Evolutionary conservation across 2,888 invertebrate species (phyloP).

Genomic region (Athrips mouffetella): DNA sequence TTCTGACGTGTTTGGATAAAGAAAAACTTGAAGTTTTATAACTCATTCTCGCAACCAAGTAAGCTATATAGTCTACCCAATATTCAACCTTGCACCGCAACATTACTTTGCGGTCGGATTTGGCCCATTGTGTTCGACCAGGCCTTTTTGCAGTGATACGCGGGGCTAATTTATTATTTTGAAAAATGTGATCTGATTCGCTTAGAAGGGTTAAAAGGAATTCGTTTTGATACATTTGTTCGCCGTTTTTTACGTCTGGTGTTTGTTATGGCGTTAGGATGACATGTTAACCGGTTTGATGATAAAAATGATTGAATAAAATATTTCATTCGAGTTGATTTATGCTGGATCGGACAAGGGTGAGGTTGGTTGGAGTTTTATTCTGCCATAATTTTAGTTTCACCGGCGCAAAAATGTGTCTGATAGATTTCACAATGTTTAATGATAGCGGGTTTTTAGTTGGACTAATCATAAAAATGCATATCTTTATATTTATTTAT

Average conservation of each 20-base stretch:
- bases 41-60: too few species aligned
- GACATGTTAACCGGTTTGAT: not conserved
- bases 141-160: constrained; percentile 25
- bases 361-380: too few species aligned
- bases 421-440: too few species aligned
- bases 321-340: too few species aligned
- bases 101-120: constrained; percentile 10
- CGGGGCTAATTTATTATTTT: constrained; percentile 25
- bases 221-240: constrained; percentile 7
- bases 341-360: too few species aligned
- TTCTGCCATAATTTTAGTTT: too few species aligned
- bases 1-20: too few species aligned
- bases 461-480: too few species aligned
- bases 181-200: constrained; percentile 8
- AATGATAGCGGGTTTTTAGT: too few species aligned
- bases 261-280: not conserved
- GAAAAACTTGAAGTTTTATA: too few species aligned
- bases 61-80: not conserved
- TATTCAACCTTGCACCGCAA: not conserved
- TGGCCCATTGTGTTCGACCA: constrained; percentile 26
- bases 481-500: too few species aligned
- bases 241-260: not conserved
- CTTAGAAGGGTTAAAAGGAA: constrained; percentile 13
- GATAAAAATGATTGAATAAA: not conserved
- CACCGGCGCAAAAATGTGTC: too few species aligned